Evolutionary conservation across 2,113 vertebrate species (phyloP), one percentile per base, ranked within the genome.

Genomic region (Equus quagga): DNA sequence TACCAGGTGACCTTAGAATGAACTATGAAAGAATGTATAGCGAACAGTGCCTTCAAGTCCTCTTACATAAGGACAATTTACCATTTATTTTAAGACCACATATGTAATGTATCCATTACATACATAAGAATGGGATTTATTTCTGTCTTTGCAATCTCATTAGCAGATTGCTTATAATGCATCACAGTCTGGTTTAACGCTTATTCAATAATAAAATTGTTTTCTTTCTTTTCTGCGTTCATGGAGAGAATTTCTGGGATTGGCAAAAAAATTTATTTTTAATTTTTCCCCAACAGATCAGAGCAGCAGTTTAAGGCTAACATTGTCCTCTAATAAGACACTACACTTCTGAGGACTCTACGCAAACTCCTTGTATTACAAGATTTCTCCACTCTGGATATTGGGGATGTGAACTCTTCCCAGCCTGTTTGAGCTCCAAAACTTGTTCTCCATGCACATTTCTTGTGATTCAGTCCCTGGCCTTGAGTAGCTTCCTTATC

Each of bases 1-100:
- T 95, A 80, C 92, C 19, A 80, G 58, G 81, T 98, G 94, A 97
- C 96, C 70, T 97, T 91, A 91, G 58, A 64, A 91, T 97, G 96
- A 97, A 98, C 96, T 97, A 91, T 80, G 78, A 93, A 97, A 95
- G 64, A 97, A 96, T 96, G 65, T 90, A 78, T 62, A 94, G 75
- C 46, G 67, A 96, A 96, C 26, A 80, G 7, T 75, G 51, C 36
- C 96, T 73, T 90, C 69, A 96, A 92, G 80, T 82, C 56, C 56
- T 85, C 51, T 86, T 96, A 78, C 41, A 67, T 81, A 89, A 65
- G 18, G 41, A 41, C 21, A 89, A 86, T 83, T 85, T 89, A 91
- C 62, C 24, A 93, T 85, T 85, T 76, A 64, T 94, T 8, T 87
- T 81, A 85, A 97, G 72, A 82, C 72, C 60, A 72, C 84, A 49